Base-by-base conservation (phyloP, 2,888 invertebrate genomes). In the Papilio demoleus region DNA sequence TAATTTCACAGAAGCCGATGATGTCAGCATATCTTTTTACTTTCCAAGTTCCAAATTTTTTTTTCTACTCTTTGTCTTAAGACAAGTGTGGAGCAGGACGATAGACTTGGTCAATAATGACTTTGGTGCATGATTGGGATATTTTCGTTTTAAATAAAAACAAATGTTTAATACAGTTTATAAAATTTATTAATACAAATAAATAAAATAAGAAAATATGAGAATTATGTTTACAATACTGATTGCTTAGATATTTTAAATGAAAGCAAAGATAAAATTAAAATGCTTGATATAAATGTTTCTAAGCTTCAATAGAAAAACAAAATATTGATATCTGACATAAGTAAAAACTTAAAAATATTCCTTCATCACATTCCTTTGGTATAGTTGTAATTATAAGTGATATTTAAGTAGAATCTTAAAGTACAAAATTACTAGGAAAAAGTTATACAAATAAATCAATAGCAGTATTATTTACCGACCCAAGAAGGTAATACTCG, bases 401-500 rank as follows among this genome's bases (percentile, higher is more conserved):
- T 3, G n/a, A 53, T 53, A 27, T n/a, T 2, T 3, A 53, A 53
- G n/a, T 6, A n/a, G 27, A 27, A 53, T 11, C 27, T 14, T 50
- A 47, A 0, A 24, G 24, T 38, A 38, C 38, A 38, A 38, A 38
- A 38, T 38, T 12, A 38, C 12, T 38, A n/a, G 40, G 40, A 60
- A 40, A 6, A 36, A 63, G 17, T 19, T 19, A 63, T 31, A 31
- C 2, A 60, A 19, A 60, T 50, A 22, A 66, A 63, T 0, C 64
- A 64, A 58, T 27, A 22, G 1, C 17, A 45, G 34, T 17, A 22
- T 9, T 31, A 27, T 84, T 84, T 88, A 62, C 92, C 92, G 47
- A 84, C 79, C 88, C 88, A 92, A 8, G 90, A 82, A 2, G 92
- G 92, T 11, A 92, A 79, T 69, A 90, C 87, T 76, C 88, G 92